Evolutionary conservation across 2,113 vertebrate genomes (phyloP).

Genomic region (Ceyx margarethae): DNA sequence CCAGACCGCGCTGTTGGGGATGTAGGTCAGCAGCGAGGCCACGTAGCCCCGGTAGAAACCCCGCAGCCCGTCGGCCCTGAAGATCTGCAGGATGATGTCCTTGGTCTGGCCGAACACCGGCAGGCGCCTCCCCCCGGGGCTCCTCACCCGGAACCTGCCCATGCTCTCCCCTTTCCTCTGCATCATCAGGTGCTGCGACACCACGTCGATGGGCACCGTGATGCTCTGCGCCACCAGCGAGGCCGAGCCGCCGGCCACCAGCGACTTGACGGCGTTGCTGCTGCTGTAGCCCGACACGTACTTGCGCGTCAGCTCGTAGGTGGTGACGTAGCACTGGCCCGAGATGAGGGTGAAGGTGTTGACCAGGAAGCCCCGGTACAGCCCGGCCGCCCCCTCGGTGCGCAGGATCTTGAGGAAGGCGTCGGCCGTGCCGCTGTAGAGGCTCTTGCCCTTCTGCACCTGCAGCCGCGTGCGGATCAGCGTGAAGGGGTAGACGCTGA

Average conservation of each 20-base stretch:
- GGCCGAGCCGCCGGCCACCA: constrained; percentile 90
- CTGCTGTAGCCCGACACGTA: constrained; percentile 85
- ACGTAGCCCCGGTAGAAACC: constrained; percentile 96
- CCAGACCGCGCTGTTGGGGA: constrained; percentile 96
- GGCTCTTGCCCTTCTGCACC: constrained; percentile 91
- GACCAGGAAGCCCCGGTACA: constrained; percentile 94
- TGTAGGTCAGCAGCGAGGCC: constrained; percentile 94
- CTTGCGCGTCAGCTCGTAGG: constrained; percentile 91
- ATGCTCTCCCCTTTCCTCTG: constrained; percentile 85
- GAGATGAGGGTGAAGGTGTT: constrained; percentile 93
- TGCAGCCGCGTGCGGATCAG: constrained; percentile 92
- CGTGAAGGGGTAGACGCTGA: constrained; percentile 91
- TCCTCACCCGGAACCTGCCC: constrained; percentile 84
- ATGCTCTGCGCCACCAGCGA: constrained; percentile 97
- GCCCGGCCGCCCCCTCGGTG: constrained; percentile 81
- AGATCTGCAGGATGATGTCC: constrained; percentile 90
- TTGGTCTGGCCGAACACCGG: constrained; percentile 87
- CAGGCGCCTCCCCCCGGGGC: constrained; percentile 50
- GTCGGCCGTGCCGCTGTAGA: constrained; percentile 90
- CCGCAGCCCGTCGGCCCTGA: constrained; percentile 83
- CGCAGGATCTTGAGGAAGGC: constrained; percentile 92
- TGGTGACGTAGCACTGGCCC: constrained; percentile 94
- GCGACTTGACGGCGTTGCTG: constrained; percentile 89
- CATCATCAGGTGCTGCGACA: constrained; percentile 98
- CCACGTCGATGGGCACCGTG: constrained; percentile 92